Evolutionary conservation across 2,888 invertebrate genomes (phyloP), one percentile per base, ranked within the genome.

Genomic region (Proisotoma minuta): DNA sequence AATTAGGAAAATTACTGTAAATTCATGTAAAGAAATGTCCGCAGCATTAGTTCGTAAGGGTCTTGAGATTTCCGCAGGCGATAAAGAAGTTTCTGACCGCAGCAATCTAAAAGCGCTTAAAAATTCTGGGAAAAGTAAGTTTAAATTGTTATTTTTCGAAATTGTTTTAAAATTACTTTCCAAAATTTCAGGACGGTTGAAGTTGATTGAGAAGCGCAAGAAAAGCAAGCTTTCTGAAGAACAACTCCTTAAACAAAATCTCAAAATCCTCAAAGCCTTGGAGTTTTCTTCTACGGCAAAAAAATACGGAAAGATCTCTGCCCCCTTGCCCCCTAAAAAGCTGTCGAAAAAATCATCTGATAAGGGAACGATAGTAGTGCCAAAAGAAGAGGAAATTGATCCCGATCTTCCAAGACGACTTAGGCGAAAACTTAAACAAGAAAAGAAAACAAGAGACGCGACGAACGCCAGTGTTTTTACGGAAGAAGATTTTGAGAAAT

Each of bases 401-500:
- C 8, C 8, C 8, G 34, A 34, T 15, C 8, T 10, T 34, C 8
- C 8, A 15, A 26, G 18, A 20, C 51, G 24, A 15, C 54, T 47
- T 18, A 68, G 63, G 63, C 62, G 28, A 4, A 49, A 24, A 18
- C 29, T 28, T 12, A 54, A 47, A 56, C 47, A 29, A 24, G 57
- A 60, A 77, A 81, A 75, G 75, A 79, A 27, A 78, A 78, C 62
- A 73, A 76, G 43, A 79, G 77, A 79, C 51, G 78, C 20, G 8
- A 2, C n/a, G 12, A 26, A 83, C 69, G 79, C 81, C 60, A 84
- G 86, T 0, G 85, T 81, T 18, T 88, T 89, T 75, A 86, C 87
- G 0, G 84, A 85, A 74, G 86, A 86, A 75, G 84, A 85, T 53
- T 86, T 86, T 72, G 79, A 82, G 63, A 82, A 82, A 65, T 87